Evolutionary conservation across 2,797 vertebrate genomes (phyloP), one percentile per base, ranked within the genome.

Genomic region (Bradypodion ventrale): DNA sequence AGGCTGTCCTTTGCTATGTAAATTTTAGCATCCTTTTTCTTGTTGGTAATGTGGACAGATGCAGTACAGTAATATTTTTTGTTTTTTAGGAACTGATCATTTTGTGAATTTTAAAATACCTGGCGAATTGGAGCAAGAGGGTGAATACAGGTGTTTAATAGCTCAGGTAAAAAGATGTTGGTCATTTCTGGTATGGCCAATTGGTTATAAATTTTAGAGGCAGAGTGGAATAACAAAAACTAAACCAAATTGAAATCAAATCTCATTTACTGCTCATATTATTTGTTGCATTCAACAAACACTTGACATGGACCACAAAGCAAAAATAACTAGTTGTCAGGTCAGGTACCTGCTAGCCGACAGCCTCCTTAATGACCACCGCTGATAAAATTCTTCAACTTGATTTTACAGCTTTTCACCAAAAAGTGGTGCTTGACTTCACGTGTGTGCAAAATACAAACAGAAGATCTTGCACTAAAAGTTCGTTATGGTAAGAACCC

Each of bases 401-500:
- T 59, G 46, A 77, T 21, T 7, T 15, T 37, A 27, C 25, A 49
- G n/a, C 42, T 81, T 81, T 46, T 42, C 52, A 15, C n/a, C 66
- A n/a, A 80, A 23, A 85, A 52, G 10, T 46, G 40, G 21, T 40
- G 19, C 46, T 59, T 66, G 46, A 27, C 56, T 56, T 59, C 56
- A 19, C 10, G 8, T 52, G 16, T 83, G 37, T 60, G 60, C 29
- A 85, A 76, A 69, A 70, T 68, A 75, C 62, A 82, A 40, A 76
- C 65, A 32, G 46, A 75, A 76, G 42, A 81, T 62, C 66, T 29
- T 63, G 42, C 65, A 85, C 76, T 90, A 32, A 76, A 1, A 0
- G 32, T 59, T 78, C 37, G 76, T 81, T 77, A 78, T 2, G 80
- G 5, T 73, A 82, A 29, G 63, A 76, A 37, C 79, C 73, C 56